Conservation (phyloP, 2,888 invertebrate species). For the Tortrix viridana region DNA sequence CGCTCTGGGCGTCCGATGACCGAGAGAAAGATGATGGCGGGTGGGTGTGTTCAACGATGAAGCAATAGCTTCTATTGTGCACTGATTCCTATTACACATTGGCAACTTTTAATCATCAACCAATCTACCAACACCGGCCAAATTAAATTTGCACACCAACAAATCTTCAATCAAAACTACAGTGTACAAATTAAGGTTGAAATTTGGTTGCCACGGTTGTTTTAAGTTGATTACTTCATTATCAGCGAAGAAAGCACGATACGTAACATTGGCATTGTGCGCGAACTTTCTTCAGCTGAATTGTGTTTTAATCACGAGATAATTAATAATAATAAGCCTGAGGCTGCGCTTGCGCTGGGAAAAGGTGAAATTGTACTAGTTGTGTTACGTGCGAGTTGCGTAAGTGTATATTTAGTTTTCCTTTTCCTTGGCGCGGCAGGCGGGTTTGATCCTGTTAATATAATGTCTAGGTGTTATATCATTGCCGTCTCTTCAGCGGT, state of each 20-base stretch:
- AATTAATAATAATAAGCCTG: conserved; percentile 58
- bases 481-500: no score
- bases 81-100: conserved; percentile 56
- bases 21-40: no score
- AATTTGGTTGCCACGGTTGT: background rate
- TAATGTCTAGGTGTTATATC: no score
- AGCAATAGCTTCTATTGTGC: conserved; percentile 49
- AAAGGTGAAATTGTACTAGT: conserved; percentile 24
- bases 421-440: background rate
- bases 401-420: conserved; percentile 7
- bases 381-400: conserved; percentile 21
- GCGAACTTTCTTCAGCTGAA: conserved; percentile 67
- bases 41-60: conserved; percentile 35
- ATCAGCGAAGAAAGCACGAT: conserved; percentile 54
- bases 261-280: conserved; percentile 68
- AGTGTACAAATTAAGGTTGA: background rate
- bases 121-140: conserved; percentile 5
- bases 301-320: conserved; percentile 60
- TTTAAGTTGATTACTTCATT: conserved; percentile 39
- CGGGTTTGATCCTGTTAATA: background rate
- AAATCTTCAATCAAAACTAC: background rate
- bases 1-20: no score
- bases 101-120: conserved; percentile 73
- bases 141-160: background rate
- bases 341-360: conserved; percentile 10